Percentiles rank a stretch among this genome's conserved stretches.
These are phyloP conservation scores for Dicrurus megarhynchus DNA, from an alignment of 2,113 vertebrate species.

Conservation along the genomic window DNA sequence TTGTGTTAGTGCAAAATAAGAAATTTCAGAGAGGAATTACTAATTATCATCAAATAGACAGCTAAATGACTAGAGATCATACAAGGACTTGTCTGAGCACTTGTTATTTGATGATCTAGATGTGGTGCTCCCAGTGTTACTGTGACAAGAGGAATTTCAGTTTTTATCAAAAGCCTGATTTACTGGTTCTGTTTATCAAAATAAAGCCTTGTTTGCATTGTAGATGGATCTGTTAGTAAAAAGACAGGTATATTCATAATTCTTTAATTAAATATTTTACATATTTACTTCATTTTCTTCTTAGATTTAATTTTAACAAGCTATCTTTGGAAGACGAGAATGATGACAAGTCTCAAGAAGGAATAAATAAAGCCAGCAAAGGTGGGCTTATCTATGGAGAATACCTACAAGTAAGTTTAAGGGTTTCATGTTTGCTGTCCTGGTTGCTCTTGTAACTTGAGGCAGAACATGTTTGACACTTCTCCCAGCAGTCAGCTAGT, in stretches of 20 bases:
- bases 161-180: not conserved
- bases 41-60: not conserved
- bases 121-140: not conserved
- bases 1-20: not conserved
- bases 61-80: not conserved
- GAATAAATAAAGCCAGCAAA: conserved; percentile 86
- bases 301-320: conserved; percentile 74
- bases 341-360: conserved; percentile 80
- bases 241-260: not conserved
- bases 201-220: not conserved
- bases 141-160: not conserved
- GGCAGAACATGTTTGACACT: not conserved
- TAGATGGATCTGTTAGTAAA: not conserved
- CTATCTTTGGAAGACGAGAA: conserved; percentile 70
- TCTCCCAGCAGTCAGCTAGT: not conserved
- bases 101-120: not conserved
- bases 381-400: conserved; percentile 88
- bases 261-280: not conserved
- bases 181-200: not conserved
- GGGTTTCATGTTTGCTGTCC: not conserved
- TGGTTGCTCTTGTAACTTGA: not conserved
- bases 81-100: not conserved
- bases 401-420: conserved; percentile 84
- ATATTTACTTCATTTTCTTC: not conserved
- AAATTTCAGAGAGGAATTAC: not conserved